Percentiles rank a stretch among this genome's conserved stretches.
Evolutionary conservation across 2,113 vertebrate genomes (phyloP).

Genomic region (Gymnocephalus cernua): DNA sequence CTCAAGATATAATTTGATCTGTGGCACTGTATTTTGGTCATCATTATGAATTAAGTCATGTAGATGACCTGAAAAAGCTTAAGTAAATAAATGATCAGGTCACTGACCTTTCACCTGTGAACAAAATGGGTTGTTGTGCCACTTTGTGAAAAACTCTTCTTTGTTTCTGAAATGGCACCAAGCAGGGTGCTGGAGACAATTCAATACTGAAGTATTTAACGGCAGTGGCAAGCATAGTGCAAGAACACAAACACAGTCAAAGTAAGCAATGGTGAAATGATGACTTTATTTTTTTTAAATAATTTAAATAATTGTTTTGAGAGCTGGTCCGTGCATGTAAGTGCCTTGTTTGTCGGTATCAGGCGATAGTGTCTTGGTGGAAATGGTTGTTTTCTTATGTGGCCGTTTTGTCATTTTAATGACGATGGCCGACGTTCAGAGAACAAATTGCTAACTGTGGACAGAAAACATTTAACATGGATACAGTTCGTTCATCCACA

Average conservation of each 20-base stretch:
- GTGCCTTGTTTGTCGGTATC: too few species aligned
- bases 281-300: not conserved
- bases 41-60: not conserved
- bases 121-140: slow-evolving; percentile 9
- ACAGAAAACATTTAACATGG: not conserved
- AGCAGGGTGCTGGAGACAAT: not conserved
- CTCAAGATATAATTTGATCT: not conserved
- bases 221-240: not conserved
- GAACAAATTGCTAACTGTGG: not conserved
- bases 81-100: not conserved
- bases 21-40: not conserved
- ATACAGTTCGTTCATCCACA: slow-evolving; percentile 7
- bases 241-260: not conserved
- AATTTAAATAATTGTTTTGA: not conserved
- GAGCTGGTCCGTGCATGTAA: too few species aligned
- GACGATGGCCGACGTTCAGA: not conserved
- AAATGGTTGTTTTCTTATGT: not conserved
- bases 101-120: slow-evolving; percentile 18
- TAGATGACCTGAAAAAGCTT: not conserved
- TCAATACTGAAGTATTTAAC: not conserved
- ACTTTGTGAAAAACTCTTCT: slow-evolving; percentile 7
- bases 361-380: not conserved
- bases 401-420: slow-evolving; percentile 25
- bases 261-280: not conserved
- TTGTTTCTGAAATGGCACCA: not conserved